Evolutionary conservation across 2,113 vertebrate species (phyloP).

Genomic region (Amazona guildingii): DNA sequence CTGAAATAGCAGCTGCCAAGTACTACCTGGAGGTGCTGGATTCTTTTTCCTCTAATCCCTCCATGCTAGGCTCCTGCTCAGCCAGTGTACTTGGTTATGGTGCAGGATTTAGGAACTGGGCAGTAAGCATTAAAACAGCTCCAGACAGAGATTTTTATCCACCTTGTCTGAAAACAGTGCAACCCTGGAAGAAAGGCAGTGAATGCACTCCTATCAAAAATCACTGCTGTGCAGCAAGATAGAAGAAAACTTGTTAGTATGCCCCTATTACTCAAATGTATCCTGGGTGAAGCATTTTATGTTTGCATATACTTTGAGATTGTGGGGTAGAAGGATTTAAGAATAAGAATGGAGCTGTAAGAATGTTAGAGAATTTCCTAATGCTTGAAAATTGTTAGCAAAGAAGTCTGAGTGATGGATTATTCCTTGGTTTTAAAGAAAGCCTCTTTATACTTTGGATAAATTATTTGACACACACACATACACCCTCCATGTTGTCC

Average conservation of each 20-base stretch:
- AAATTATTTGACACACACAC: background rate
- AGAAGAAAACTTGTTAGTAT: background rate
- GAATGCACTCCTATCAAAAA: background rate
- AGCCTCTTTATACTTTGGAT: background rate
- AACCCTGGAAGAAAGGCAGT: background rate
- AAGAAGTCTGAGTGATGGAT: background rate
- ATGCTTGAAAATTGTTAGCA: background rate
- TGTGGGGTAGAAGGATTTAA: background rate
- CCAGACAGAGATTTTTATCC: background rate
- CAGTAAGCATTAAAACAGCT: background rate
- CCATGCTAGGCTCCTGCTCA: background rate
- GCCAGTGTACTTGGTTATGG: background rate
- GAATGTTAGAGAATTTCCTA: background rate
- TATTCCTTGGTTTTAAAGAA: background rate
- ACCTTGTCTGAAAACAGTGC: background rate
- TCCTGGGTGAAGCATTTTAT: background rate
- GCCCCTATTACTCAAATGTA: background rate
- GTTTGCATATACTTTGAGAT: background rate
- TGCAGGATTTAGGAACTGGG: background rate
- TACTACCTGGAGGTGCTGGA: background rate
- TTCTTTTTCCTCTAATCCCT: slow-evolving; percentile 18
- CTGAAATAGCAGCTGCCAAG: slow-evolving; percentile 22
- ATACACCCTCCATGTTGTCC: background rate
- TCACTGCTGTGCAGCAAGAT: background rate
- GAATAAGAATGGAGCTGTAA: background rate